Conservation (phyloP, 2,113 vertebrate genomes). For the Oriolus oriolus region DNA sequence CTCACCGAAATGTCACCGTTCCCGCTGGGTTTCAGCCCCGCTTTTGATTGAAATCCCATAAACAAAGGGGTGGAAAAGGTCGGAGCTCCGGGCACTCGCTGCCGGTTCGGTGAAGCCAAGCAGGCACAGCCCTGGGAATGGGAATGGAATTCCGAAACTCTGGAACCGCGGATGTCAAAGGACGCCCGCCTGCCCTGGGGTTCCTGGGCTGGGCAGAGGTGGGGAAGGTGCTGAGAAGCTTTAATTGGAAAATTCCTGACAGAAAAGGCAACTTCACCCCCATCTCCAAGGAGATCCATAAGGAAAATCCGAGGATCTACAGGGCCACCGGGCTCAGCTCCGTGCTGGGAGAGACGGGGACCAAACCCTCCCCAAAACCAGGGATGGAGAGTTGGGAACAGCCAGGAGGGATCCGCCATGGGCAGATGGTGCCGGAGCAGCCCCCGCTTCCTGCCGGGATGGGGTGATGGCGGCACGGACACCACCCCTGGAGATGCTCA, state of each 20-base stretch:
- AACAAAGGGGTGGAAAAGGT: not conserved
- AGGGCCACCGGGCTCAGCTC: too few relatives aligned
- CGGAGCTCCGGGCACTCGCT: not conserved
- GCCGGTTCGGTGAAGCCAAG: not conserved
- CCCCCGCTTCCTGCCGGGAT: not conserved
- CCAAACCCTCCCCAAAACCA: not conserved
- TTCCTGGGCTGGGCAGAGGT: not conserved
- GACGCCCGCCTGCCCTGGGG: fast-evolving
- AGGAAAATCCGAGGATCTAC: not conserved
- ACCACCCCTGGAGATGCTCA: not conserved
- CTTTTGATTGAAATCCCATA: not conserved
- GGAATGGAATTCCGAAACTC: fast-evolving
- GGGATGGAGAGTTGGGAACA: not conserved
- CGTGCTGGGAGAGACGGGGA: not conserved
- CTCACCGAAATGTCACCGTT: not conserved
- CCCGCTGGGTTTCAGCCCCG: not conserved
- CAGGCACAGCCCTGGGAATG: fast-evolving
- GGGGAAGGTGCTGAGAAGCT: not conserved
- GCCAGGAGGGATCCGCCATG: fast-evolving
- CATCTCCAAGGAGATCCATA: not conserved
- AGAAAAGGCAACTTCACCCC: not conserved
- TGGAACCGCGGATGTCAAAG: fast-evolving
- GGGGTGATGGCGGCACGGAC: fast-evolving
- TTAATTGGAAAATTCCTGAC: fast-evolving
- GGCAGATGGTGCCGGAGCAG: not conserved